phyloP scores from a whole-genome alignment of 2,888 invertebrate species.

The Helicoverpa assulta region DNA sequence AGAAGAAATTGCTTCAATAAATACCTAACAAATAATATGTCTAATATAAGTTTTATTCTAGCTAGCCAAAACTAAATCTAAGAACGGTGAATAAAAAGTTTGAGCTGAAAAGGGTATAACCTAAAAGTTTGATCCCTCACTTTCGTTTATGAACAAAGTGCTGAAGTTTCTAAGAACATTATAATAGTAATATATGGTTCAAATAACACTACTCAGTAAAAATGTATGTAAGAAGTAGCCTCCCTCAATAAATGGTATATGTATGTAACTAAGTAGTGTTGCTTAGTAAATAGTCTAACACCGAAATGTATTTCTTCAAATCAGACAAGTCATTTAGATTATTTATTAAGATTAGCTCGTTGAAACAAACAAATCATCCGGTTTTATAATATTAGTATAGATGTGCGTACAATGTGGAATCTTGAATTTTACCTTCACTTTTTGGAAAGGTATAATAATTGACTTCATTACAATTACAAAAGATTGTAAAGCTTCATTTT shows the following conservation, averaged over 20 bases:
- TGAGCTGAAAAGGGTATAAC: conserved; percentile 33
- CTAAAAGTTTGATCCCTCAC: conserved; percentile 14
- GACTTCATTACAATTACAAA: conserved; percentile 1
- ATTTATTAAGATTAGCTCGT: too few relatives aligned
- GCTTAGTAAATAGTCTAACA: too few relatives aligned
- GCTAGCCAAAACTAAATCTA: too few relatives aligned
- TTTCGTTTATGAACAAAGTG: neutral
- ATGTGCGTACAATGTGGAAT: too few relatives aligned
- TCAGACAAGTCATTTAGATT: too few relatives aligned
- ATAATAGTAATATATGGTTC: neutral
- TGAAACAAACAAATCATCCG: too few relatives aligned
- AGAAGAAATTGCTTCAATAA: too few relatives aligned
- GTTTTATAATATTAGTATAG: too few relatives aligned
- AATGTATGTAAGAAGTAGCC: neutral
- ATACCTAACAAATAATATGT: neutral
- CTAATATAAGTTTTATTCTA: neutral
- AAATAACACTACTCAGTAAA: neutral
- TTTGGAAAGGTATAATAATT: neutral
- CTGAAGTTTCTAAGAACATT: neutral
- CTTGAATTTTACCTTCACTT: too few relatives aligned
- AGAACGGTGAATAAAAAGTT: conserved; percentile 7
- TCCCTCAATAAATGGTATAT: too few relatives aligned
- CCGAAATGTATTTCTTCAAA: too few relatives aligned
- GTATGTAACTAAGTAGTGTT: too few relatives aligned
- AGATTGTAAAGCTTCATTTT: neutral